Evolutionary conservation across 2,797 vertebrate genomes (phyloP), one percentile per base, ranked within the genome.

Genomic region (Aeoliscus strigatus): DNA sequence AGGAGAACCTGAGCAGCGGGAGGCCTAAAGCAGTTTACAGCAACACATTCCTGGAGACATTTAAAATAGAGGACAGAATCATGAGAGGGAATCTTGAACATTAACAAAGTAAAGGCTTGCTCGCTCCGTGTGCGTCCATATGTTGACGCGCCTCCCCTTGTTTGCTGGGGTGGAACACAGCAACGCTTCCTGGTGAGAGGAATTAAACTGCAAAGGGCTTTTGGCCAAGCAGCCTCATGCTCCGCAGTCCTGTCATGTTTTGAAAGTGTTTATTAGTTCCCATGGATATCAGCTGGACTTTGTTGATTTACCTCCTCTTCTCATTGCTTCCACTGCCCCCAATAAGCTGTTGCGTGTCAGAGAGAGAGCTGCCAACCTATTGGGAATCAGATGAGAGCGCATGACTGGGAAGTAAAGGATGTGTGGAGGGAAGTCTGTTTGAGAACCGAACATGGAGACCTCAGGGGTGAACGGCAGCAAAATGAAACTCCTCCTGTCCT

Each of bases 211-310:
- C 13, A 16, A 21, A 24, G 37, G 26, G 21, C 35, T 51, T 57
- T 55, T 56, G 47, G 66, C 79, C 66, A 53, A 48, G 43, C 51
- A 39, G 43, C 75, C 70, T 68, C 30, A 10, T 54, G 63, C 71
- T 72, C 51, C 44, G 8, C 50, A 33, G 59, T 47, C 52, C 43
- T 14, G 70, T 75, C 72, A 52, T 85, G 81, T 81, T 80, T 81
- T 63, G 23, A 50, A 69, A 52, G 72, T 83, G 76, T 82, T 81
- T 81, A 75, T 77, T 70, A 60, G 78, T 82, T 81, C 50, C 80
- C 74, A 75, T 80, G 75, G 78, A 75, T 79, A 81, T 77, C 66
- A 69, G 48, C 65, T 47, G 46, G 59, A 34, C 36, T 15, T 21
- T 47, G 58, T 73, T 14, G 15, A 44, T 62, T 40, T 16, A 42